Base-by-base conservation (phyloP, 2,113 vertebrate species). In the Panthera tigris region DNA sequence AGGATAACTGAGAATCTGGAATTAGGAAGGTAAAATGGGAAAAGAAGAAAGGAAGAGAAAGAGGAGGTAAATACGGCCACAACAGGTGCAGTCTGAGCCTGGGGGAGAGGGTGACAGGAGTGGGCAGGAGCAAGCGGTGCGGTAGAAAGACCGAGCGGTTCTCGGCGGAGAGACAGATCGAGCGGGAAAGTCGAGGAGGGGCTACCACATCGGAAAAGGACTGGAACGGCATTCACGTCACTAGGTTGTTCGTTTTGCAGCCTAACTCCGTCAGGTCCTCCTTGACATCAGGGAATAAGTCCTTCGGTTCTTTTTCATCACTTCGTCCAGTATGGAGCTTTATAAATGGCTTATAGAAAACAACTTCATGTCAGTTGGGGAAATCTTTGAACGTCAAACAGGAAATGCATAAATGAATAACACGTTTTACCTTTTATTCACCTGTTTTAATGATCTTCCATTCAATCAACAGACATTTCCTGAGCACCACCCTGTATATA, bases 101-200 rank as follows among this genome's bases (percentile, higher is more conserved):
- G 1, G 25, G 2, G 16, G 31, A 48, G 23, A 71, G 14, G 18
- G 7, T 1, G 50, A 15, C 13, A 29, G 31, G 13, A 0, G 0
- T 16, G 25, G 2, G 25, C 7, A 52, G 57, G 3, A 57, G 33
- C 0, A 55, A 36, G 27, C 7, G 66, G 25, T 8, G 9, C 57
- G 19, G 29, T 2, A 16, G 0, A 0, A 1, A 3, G 1, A 13
- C 27, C 25, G 21, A 18, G 10, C 21, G 4, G 0, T 52, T 76
- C 41, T 39, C 8, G 3, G 1, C 9, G 48, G 50, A 55, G 93
- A 76, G 33, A 50, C 21, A 12, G 8, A 21, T 31, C 45, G 39
- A 50, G 33, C 2, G 0, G 0, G 10, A 29, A 50, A 50, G 23
- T 74, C 39, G 23, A 13, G 21, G 33, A 85, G 36, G 41, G 41